These are phyloP conservation scores for Pediacus dermestoides DNA, from an alignment of 2,888 invertebrate genomes.

Conservation along the genomic window DNA sequence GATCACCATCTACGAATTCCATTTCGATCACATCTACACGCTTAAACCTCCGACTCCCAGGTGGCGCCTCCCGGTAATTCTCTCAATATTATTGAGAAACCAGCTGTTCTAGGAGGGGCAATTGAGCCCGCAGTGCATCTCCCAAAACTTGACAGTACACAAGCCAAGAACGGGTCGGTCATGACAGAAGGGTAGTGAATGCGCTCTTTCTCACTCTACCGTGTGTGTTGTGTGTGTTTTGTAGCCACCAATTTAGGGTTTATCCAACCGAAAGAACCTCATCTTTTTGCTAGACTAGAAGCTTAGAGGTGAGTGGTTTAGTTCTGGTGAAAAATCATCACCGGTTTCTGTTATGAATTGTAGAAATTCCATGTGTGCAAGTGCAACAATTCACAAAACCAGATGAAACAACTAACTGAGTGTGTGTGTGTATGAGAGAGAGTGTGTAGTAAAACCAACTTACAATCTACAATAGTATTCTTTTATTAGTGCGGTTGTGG, in stretches of 20 bases:
- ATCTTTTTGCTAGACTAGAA: constrained; percentile 24
- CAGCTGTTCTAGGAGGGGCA: constrained; percentile 42
- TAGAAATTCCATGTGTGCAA: constrained; percentile 27
- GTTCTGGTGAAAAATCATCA: constrained; percentile 21
- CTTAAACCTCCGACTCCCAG: constrained; percentile 13
- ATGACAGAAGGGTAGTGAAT: constrained; percentile 34
- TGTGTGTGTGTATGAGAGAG: no score
- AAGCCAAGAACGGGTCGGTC: constrained; percentile 30
- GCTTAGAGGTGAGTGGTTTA: constrained; percentile 9
- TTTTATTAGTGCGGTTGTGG: no score
- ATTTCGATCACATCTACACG: no score
- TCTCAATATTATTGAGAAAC: constrained; percentile 23
- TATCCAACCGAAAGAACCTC: constrained; percentile 17
- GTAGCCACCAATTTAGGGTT: constrained; percentile 24
- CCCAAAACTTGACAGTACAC: constrained; percentile 31
- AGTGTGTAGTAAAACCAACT: no score
- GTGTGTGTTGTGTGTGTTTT: constrained; percentile 24
- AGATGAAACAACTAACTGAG: no score
- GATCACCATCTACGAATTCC: no score
- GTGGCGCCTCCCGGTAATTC: constrained; percentile 10
- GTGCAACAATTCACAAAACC: no score
- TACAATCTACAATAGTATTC: no score
- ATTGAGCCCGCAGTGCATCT: constrained; percentile 26
- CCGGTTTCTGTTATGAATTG: constrained; percentile 33
- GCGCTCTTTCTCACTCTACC: no score